Evolutionary conservation across 2,797 vertebrate genomes (phyloP), one percentile per base, ranked within the genome.

Genomic region (Thripadectes ignobilis): DNA sequence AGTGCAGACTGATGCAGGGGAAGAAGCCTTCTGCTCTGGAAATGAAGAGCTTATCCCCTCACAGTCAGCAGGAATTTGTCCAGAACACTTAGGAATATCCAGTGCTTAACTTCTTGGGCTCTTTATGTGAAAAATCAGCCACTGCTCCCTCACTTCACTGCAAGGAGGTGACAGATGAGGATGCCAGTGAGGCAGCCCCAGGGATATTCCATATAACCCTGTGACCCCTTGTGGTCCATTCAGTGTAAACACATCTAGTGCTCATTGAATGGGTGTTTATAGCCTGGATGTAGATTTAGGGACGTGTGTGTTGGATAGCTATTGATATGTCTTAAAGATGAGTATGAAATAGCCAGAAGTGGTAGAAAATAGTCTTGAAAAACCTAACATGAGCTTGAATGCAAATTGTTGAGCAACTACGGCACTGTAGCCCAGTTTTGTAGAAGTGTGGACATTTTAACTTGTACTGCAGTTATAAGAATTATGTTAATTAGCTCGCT

Each of bases 181-280:
- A 21, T 41, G 11, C 20, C 10, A 19, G 32, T 12, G 58, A 51
- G 36, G 46, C 12, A 67, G 36, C 3, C 3, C 10, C 29, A 17
- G 9, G 23, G 49, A 14, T 68, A 7, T 23, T 68, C 45, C 36
- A 22, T 38, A 38, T 38, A 38, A 38, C 36, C 27, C 38, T 24
- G 10, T 48, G 38, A 13, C 9, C 9, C 12, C 6, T 7, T 13
- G 12, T 55, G 30, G 2, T 3, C 23, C 38, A 0, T 2, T 22
- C 9, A 55, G 7, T 9, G 7, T 24, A 10, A 63, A 15, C 20
- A 3, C 7, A 24, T 16, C 10, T 21, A 17, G 39, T 59, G 36
- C 14, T 68, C 61, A 55, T 21, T 20, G 24, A 39, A 16, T 30
- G 45, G 26, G 38, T 34, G 36, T 38, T 75, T 10, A 19, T 10